phyloP scores from a whole-genome alignment of 1,140 invertebrate species.

The Ostrea edulis region DNA sequence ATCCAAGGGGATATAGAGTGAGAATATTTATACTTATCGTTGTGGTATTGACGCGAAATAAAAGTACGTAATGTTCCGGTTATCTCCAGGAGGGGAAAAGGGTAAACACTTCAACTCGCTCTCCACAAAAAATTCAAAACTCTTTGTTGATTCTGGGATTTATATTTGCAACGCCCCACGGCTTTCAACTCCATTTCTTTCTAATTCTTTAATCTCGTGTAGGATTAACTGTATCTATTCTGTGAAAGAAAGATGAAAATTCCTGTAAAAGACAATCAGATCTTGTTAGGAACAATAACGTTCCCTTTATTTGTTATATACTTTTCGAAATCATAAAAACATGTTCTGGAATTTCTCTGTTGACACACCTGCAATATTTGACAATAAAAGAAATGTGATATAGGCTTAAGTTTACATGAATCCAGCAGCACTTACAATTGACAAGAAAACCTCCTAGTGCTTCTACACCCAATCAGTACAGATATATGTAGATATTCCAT shows the following conservation, averaged over 20 bases:
- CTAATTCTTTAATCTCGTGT: slow-evolving; percentile 6
- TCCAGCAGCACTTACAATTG: not conserved
- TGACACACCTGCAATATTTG: slow-evolving; percentile 20
- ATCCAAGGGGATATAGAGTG: slow-evolving; percentile 18
- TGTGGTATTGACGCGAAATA: not conserved
- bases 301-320: not conserved
- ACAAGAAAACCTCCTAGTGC: not conserved
- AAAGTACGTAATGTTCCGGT: slow-evolving; percentile 13
- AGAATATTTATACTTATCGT: slow-evolving; percentile 34
- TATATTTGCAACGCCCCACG: slow-evolving; percentile 9
- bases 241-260: not conserved
- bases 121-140: not conserved
- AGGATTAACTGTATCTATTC: not conserved
- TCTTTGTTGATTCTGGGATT: not conserved
- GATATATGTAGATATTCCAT: no score
- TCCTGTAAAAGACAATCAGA: slow-evolving; percentile 13
- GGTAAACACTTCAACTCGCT: slow-evolving; percentile 18
- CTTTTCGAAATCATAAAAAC: slow-evolving; percentile 9
- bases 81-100: not conserved
- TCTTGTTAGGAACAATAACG: not conserved
- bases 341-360: not conserved
- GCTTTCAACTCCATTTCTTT: slow-evolving; percentile 6
- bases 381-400: not conserved
- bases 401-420: not conserved
- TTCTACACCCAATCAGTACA: no score